Evolutionary conservation across 2,888 invertebrate species (phyloP), one percentile per base, ranked within the genome.

Genomic region (Halictus ligatus): DNA sequence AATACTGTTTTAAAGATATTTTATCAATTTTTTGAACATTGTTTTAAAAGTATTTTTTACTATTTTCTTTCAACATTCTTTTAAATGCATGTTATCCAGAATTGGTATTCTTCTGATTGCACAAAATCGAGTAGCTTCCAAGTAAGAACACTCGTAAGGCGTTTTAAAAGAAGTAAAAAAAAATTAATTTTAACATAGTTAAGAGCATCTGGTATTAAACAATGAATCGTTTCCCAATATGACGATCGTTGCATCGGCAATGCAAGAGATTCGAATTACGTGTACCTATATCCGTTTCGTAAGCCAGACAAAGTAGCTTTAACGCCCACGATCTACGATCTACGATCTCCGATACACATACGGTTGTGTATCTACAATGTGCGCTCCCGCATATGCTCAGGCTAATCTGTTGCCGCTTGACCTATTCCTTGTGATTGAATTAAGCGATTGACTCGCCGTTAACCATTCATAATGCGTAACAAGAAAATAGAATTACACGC

Each of bases 391-490:
- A 10, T 29, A 75, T 15, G 8, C 48, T 35, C 7, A 50, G 43
- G 12, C 35, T 75, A 54, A 84, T 69, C 73, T 54, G 29, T 69
- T 75, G 77, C 60, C 69, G 75, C 50, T 85, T 79, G 60, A 80
- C 79, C 74, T 21, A 35, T 75, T 84, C 18, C n/a, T 35, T 12
- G 54, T 50, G 78, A 85, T 78, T 67, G 64, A 80, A 69, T 84
- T 82, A 82, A 73, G 25, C 83, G 75, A 88, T 80, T 78, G 81
- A 88, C 78, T 86, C 10, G 35, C 58, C 76, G 81, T 78, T 81
- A 69, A 75, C 54, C 58, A 58, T 29, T 71, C 79, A 0, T 35
- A 35, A 46, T 67, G 67, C 80, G 58, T 73, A 83, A 88, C 81
- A 46, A 73, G 78, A 78, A 88, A 86, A 84, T 80, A 79, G 46